A percentile compares a stretch with the other conserved stretches of the same genome.
These are phyloP conservation scores for Erpornis zantholeuca DNA, from an alignment of 2,113 vertebrate species.

Conservation along the genomic window DNA sequence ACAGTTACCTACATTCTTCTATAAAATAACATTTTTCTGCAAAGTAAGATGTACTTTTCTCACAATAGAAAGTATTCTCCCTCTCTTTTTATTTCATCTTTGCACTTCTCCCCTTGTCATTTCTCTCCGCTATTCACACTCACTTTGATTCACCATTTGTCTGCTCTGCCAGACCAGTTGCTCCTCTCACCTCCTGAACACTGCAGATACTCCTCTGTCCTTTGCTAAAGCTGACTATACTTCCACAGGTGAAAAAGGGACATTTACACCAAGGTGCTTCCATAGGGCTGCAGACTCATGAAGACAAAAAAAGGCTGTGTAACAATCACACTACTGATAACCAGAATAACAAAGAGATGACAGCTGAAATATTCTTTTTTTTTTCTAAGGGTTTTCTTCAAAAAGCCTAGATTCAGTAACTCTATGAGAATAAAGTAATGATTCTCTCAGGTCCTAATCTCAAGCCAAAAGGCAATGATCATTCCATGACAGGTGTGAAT, in stretches of 20 bases:
- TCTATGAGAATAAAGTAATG: not conserved
- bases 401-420: not conserved
- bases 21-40: not conserved
- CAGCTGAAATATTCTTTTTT: not conserved
- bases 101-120: not conserved
- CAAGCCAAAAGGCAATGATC: not conserved
- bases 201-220: not conserved
- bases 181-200: not conserved
- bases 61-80: not conserved
- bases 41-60: not conserved
- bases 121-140: not conserved
- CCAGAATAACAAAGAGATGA: not conserved
- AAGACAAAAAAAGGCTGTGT: not conserved
- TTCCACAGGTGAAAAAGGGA: not conserved
- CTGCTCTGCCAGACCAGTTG: not conserved
- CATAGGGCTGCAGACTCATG: not conserved
- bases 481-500: not conserved
- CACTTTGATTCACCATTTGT: not conserved
- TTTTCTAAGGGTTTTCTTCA: not conserved
- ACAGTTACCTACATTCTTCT: not conserved
- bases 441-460: not conserved
- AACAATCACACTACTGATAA: not conserved
- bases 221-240: not conserved
- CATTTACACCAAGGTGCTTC: not conserved
- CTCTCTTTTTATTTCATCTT: not conserved